Evolutionary conservation across 1,140 invertebrate species (phyloP).

Genomic region (Lasaia peninsularis): DNA sequence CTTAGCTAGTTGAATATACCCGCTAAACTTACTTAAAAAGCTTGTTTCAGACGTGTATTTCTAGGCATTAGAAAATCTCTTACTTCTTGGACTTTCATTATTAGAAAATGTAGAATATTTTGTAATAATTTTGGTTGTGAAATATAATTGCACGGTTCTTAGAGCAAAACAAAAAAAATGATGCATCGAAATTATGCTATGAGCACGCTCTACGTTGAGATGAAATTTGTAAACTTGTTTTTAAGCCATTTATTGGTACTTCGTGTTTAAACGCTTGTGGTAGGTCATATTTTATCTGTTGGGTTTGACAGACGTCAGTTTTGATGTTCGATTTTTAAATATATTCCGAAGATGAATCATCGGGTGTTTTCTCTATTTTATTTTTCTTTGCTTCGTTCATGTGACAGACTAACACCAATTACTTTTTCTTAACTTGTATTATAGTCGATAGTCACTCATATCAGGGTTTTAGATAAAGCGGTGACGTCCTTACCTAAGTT

Average conservation of each 20-base stretch:
- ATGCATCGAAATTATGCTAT: too few relatives aligned
- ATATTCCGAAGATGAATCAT: not conserved
- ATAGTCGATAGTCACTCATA: too few relatives aligned
- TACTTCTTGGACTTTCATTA: too few relatives aligned
- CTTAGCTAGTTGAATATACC: too few relatives aligned
- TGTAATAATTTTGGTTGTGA: too few relatives aligned
- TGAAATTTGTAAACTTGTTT: not conserved
- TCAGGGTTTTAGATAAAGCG: too few relatives aligned
- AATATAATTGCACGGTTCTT: not conserved
- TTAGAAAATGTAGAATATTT: too few relatives aligned
- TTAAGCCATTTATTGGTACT: conserved; percentile 3
- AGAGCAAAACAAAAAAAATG: not conserved
- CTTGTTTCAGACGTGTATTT: too few relatives aligned
- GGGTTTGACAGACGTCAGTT: conserved; percentile 1
- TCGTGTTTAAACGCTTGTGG: conserved; percentile 1
- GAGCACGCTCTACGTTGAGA: not conserved
- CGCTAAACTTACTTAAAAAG: too few relatives aligned
- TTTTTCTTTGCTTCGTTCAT: not conserved
- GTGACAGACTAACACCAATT: not conserved
- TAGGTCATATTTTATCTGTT: conserved; percentile 6
- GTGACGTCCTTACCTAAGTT: too few relatives aligned
- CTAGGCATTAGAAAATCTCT: too few relatives aligned
- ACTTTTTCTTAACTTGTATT: too few relatives aligned
- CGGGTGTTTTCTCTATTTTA: not conserved
- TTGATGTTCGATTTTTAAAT: conserved; percentile 1